Percentiles rank a stretch among this genome's conserved stretches.
Conservation (phyloP, 2,797 vertebrate species). For the Gymnopithys bicolor region DNA sequence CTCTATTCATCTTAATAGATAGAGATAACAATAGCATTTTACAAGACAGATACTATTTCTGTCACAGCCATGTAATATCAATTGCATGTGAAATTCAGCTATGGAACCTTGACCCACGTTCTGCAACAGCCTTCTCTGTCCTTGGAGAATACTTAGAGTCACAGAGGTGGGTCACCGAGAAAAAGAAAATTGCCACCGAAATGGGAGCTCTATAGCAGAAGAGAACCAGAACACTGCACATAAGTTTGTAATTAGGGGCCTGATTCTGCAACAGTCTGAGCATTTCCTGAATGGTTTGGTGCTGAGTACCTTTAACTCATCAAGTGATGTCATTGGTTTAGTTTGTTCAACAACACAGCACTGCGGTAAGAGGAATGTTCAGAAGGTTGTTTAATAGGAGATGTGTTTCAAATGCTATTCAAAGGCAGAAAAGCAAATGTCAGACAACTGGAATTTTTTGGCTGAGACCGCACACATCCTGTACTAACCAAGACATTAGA, state of each 20-base stretch:
- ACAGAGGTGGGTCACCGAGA: neutral
- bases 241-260: conserved; percentile 39
- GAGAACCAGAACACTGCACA: conserved; percentile 1
- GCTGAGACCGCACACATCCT: neutral
- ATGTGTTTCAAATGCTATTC: neutral
- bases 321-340: conserved; percentile 11
- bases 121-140: neutral
- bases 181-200: neutral
- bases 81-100: neutral
- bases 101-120: neutral
- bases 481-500: neutral
- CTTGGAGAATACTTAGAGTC: neutral
- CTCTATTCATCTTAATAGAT: neutral
- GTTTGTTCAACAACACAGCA: conserved; percentile 7
- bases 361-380: neutral
- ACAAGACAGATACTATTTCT: neutral
- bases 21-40: neutral
- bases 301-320: conserved; percentile 28
- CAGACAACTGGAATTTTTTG: neutral
- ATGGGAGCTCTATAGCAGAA: conserved; percentile 7
- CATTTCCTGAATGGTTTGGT: conserved; percentile 51
- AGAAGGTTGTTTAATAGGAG: neutral
- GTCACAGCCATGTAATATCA: neutral
- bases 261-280: conserved; percentile 25
- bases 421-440: conserved; percentile 1